phyloP scores from a whole-genome alignment of 2,113 vertebrate species.

The Pterocles orientalis region DNA sequence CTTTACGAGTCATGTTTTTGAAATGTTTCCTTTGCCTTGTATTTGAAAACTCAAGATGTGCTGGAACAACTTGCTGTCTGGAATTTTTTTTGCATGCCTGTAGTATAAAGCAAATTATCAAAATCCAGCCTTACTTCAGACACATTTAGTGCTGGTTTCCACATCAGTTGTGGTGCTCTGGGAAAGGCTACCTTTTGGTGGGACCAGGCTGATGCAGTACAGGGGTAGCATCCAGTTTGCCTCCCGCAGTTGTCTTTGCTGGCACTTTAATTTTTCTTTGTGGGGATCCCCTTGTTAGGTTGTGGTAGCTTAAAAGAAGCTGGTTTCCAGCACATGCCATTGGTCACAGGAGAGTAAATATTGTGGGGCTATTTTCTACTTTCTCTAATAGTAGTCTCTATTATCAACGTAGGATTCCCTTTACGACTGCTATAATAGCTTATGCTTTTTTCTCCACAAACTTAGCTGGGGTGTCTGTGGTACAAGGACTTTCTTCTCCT shows the following conservation, averaged over 20 bases:
- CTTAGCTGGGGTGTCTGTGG: not conserved
- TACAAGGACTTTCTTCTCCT: not conserved
- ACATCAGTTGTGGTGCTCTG: not conserved
- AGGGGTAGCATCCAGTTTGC: not conserved
- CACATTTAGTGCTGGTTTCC: not conserved
- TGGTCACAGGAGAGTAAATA: not conserved
- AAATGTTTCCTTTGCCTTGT: not conserved
- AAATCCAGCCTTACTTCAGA: not conserved
- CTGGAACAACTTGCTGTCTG: not conserved
- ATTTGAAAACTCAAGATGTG: conserved; percentile 3
- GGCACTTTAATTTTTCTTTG: not conserved
- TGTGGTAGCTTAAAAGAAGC: not conserved
- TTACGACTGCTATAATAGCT: not conserved
- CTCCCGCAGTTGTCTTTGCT: not conserved
- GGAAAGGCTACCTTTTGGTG: not conserved
- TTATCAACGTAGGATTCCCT: not conserved
- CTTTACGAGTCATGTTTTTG: not conserved
- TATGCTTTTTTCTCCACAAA: not conserved
- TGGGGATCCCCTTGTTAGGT: not conserved
- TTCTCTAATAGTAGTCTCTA: not conserved
- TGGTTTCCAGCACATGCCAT: not conserved
- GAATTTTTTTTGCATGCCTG: not conserved
- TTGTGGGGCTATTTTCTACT: not conserved
- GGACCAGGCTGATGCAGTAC: not conserved
- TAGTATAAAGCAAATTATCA: not conserved